Evolutionary conservation across 1,140 invertebrate species (phyloP).

Genomic region (Calephelis nemesis): DNA sequence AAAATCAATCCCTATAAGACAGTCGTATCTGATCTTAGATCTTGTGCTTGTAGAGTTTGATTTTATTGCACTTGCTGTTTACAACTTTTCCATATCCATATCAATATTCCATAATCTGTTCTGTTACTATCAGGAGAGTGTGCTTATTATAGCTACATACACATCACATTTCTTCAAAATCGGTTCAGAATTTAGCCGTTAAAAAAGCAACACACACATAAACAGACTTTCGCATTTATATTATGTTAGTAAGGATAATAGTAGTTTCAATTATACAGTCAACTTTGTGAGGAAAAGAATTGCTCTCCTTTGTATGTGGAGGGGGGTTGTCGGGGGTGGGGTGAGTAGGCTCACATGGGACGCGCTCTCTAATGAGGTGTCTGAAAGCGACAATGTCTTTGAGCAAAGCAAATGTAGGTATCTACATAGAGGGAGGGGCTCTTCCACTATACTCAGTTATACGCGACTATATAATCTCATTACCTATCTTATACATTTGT

Average conservation of each 20-base stretch:
- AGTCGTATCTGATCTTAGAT: slow-evolving; percentile 43
- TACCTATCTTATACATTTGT: slow-evolving; percentile 3
- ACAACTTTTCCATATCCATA: slow-evolving; percentile 3
- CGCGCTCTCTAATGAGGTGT: slow-evolving; percentile 75
- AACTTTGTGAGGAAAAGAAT: slow-evolving; percentile 76
- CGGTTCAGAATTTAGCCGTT: too few species aligned
- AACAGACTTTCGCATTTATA: background rate
- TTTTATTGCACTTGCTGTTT: slow-evolving; percentile 54
- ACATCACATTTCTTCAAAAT: too few species aligned
- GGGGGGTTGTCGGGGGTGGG: slow-evolving; percentile 32
- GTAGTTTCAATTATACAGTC: slow-evolving; percentile 72
- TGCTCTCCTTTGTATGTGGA: slow-evolving; percentile 58
- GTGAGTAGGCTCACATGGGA: slow-evolving; percentile 73
- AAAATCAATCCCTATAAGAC: too few species aligned
- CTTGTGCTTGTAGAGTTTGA: slow-evolving; percentile 52
- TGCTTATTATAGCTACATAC: too few species aligned
- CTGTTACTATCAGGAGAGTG: too few species aligned
- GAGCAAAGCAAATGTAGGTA: slow-evolving; percentile 75
- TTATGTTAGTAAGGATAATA: background rate
- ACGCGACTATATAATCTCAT: slow-evolving; percentile 25
- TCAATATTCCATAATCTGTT: background rate
- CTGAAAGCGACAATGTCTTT: slow-evolving; percentile 79
- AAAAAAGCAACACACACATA: background rate
- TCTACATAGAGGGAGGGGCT: slow-evolving; percentile 68
- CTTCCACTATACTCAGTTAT: slow-evolving; percentile 42